Evolutionary conservation across 2,888 invertebrate genomes (phyloP).

Genomic region (Ectemnius lituratus): DNA sequence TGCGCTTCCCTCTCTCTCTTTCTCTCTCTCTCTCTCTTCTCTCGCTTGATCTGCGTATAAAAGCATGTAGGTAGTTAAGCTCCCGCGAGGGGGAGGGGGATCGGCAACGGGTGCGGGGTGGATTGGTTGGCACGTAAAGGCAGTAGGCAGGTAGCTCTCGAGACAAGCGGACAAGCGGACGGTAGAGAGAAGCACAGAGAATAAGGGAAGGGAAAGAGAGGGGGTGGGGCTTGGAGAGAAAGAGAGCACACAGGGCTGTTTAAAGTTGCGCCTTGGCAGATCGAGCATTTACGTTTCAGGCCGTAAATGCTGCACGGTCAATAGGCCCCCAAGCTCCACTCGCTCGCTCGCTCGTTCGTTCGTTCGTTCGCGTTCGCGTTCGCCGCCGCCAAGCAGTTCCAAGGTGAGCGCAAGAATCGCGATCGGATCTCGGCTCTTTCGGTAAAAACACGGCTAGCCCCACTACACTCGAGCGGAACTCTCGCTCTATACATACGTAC

Average conservation of each 20-base stretch:
- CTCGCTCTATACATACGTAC: not conserved
- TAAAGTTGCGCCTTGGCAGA: not conserved
- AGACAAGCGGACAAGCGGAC: too few relatives aligned
- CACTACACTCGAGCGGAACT: not conserved
- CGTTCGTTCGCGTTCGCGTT: too few relatives aligned
- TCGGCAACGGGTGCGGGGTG: not conserved
- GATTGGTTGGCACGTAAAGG: slow-evolving; percentile 14
- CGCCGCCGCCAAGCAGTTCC: not conserved
- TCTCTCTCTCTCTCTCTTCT: not conserved
- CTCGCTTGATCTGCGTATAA: not conserved
- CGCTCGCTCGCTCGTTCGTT: not conserved
- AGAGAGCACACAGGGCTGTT: slow-evolving; percentile 15
- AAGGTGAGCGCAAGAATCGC: slow-evolving; percentile 11
- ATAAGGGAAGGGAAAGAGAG: not conserved
- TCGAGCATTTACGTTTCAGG: not conserved
- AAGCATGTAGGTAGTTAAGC: slow-evolving; percentile 25
- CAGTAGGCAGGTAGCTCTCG: slow-evolving; percentile 13
- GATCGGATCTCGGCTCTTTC: slow-evolving; percentile 12
- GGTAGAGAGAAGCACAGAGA: not conserved
- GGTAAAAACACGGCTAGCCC: slow-evolving; percentile 1
- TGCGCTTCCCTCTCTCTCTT: too few relatives aligned
- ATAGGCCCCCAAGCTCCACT: not conserved
- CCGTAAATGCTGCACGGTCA: slow-evolving; percentile 14
- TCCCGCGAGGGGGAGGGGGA: too few relatives aligned
- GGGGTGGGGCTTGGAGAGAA: not conserved